A percentile compares a stretch with the other conserved stretches of the same genome.
These are phyloP conservation scores for Diadegma fenestrale DNA, from an alignment of 2,888 invertebrate genomes.

Conservation along the genomic window DNA sequence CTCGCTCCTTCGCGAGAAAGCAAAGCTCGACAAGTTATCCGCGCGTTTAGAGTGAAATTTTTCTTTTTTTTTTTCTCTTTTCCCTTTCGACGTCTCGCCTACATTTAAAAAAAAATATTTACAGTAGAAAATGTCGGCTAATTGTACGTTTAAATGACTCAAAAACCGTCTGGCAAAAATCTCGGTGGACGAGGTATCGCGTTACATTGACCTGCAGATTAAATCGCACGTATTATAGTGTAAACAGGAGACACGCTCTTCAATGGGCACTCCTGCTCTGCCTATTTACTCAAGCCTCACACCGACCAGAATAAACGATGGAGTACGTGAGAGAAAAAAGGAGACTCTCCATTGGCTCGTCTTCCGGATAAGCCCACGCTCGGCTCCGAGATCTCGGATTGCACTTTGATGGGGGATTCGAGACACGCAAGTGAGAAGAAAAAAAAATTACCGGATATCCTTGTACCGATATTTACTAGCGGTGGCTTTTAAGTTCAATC, in stretches of 20 bases:
- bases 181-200: constrained; percentile 45
- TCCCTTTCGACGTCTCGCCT: background rate
- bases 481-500: background rate
- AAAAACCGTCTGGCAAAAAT: constrained; percentile 13
- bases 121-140: background rate
- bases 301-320: background rate
- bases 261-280: constrained; percentile 20
- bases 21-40: background rate
- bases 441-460: constrained; percentile 14
- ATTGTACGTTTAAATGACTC: constrained; percentile 16
- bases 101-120: background rate
- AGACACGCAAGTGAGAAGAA: constrained; percentile 35
- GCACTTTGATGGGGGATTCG: constrained; percentile 18
- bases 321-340: background rate
- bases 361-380: constrained; percentile 66
- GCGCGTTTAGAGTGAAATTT: background rate
- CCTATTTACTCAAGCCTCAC: constrained; percentile 15
- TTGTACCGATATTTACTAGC: background rate
- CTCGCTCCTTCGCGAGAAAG: background rate
- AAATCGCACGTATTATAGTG: constrained; percentile 20
- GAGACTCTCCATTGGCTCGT: constrained; percentile 39
- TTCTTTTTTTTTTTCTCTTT: background rate
- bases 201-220: constrained; percentile 48
- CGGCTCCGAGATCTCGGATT: constrained; percentile 63
- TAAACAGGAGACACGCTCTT: background rate